These are phyloP conservation scores for Anoplopoma fimbria DNA, from an alignment of 2,113 vertebrate species.

Conservation along the genomic window DNA sequence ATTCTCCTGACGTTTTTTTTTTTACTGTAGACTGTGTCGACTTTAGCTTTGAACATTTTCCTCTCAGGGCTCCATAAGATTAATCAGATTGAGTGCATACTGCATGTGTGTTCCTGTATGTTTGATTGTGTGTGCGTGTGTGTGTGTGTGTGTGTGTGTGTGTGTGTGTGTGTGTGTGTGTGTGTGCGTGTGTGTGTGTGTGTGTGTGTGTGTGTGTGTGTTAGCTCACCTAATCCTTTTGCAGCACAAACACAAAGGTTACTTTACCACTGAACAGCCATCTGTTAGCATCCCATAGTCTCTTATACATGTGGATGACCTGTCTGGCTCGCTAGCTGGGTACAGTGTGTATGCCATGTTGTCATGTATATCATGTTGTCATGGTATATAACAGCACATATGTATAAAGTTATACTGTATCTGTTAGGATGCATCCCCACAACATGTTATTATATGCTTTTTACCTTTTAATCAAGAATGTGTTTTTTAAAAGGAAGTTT, in stretches of 20 bases:
- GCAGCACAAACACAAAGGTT: slow-evolving; percentile 38
- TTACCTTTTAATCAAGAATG: not conserved
- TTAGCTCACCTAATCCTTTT: too few species aligned
- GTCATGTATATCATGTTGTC: not conserved
- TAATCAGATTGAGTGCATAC: slow-evolving; percentile 37
- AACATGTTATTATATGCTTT: not conserved
- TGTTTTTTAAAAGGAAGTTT: not conserved
- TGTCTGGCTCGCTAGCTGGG: slow-evolving; percentile 2
- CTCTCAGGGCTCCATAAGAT: slow-evolving; percentile 4
- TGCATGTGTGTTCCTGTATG: slow-evolving; percentile 19
- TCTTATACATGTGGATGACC: not conserved
- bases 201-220: too few species aligned
- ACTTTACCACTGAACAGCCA: slow-evolving; percentile 41
- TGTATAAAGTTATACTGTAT: not conserved
- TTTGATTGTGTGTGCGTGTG: too few species aligned
- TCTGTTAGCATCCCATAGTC: slow-evolving; percentile 50
- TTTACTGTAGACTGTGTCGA: slow-evolving; percentile 1
- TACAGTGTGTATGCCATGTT: not conserved
- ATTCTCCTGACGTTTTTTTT: not conserved
- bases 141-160: too few species aligned
- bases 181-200: too few species aligned
- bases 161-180: too few species aligned
- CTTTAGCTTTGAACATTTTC: slow-evolving; percentile 26
- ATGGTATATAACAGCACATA: slow-evolving; percentile 26
- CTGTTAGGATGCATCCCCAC: not conserved